Evolutionary conservation across 2,888 invertebrate species (phyloP), one percentile per base, ranked within the genome.

Genomic region (Parnassius orleans): DNA sequence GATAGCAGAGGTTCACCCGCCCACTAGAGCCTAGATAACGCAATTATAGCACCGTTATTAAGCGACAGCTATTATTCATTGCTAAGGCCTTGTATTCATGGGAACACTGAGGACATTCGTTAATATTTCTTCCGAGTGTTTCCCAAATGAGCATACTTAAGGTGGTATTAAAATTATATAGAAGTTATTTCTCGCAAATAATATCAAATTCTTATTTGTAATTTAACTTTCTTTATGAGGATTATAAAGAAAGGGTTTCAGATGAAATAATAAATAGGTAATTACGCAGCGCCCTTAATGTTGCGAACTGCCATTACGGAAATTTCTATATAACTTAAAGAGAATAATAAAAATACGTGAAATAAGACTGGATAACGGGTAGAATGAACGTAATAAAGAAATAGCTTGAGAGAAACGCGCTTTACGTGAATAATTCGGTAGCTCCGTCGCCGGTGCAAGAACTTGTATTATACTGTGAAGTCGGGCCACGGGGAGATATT

Each of bases 1-100:
- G 84, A 89, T 89, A 81, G 80, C 78, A 70, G 78, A 76, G 77
- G 73, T 76, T 74, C 72, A 74, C 80, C 78, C 75, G 80, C 82
- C 81, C 68, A 72, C 78, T 69, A 71, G 77, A 72, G 79, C 75
- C 83, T 81, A 88, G 88, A 89, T 88, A 87, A 87, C 85, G 83
- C 84, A 89, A 89, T 89, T 87, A 89, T 80, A 75, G 75, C 66
- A 72, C 77, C 76, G 84, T 86, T 89, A 89, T 86, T 88, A 88
- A 88, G 80, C 81, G 84, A 77, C 80, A 69, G 74, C 80, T 79
- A 88, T 90, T 86, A 90, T 82, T 90, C 88, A 88, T 85, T 33
- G 75, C 79, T 77, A 76, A 79, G 79, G 77, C 79, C 81, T 76
- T 70, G 75, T 75, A 81, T 85, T 81, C 78, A 81, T 83, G 68